Evolutionary conservation across 2,797 vertebrate species (phyloP).

Genomic region (Tympanoctomys barrerae): DNA sequence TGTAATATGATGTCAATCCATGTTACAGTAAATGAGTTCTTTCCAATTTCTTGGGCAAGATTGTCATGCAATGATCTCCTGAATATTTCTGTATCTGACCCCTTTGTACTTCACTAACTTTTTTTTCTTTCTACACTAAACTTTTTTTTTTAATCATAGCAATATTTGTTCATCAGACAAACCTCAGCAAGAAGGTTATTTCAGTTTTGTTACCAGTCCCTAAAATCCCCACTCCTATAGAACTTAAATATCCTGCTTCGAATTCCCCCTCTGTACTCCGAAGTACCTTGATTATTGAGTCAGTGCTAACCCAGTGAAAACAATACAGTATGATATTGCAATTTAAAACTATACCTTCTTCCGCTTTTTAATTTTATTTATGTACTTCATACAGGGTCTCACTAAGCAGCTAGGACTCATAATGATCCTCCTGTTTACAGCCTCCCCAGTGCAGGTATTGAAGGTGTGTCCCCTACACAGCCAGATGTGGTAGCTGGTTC

Average conservation of each 20-base stretch:
- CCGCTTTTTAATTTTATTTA: not conserved
- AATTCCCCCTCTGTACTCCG: not conserved
- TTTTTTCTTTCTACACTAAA: not conserved
- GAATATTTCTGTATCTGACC: not conserved
- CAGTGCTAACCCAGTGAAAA: not conserved
- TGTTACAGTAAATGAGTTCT: not conserved
- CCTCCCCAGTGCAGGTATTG: no score
- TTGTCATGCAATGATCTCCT: not conserved
- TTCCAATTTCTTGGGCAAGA: not conserved
- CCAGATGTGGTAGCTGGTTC: no score
- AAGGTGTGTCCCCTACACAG: no score
- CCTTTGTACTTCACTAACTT: not conserved
- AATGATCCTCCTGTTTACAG: no score
- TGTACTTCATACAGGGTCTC: no score
- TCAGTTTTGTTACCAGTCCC: not conserved
- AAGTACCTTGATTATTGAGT: not conserved
- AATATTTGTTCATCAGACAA: not conserved
- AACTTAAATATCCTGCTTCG: not conserved
- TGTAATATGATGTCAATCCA: not conserved
- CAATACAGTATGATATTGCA: not conserved
- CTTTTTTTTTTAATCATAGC: not conserved
- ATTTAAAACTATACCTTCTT: not conserved
- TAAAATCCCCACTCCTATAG: not conserved
- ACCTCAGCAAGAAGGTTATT: not conserved
- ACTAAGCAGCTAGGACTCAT: no score